Percentiles rank a stretch among this genome's conserved stretches.
phyloP scores from a whole-genome alignment of 2,113 vertebrate species.

The Fregata magnificens region DNA sequence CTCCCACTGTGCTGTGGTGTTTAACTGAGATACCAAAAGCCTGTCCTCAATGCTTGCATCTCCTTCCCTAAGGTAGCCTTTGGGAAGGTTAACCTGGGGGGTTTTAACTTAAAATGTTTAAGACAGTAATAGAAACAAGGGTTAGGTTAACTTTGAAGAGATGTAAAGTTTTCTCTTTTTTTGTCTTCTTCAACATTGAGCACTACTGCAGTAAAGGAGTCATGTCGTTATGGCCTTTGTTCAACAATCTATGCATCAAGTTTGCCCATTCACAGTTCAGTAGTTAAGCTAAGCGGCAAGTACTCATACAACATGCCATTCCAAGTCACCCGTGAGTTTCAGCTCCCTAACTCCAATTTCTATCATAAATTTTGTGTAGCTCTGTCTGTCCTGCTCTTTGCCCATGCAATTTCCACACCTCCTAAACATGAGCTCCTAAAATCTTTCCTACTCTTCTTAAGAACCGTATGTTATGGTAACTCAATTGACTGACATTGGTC shows the following conservation, averaged over 20 bases:
- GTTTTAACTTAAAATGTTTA: background rate
- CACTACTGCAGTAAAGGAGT: background rate
- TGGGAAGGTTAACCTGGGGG: background rate
- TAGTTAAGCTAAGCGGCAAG: background rate
- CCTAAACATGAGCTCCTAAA: background rate
- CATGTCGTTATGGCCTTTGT: background rate
- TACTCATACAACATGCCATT: background rate
- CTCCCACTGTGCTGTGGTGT: background rate
- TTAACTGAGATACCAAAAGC: background rate
- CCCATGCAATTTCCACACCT: background rate
- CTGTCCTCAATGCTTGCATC: accelerated
- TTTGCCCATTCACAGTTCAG: background rate
- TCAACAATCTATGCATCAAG: background rate
- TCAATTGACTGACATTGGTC: background rate
- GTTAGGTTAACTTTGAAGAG: background rate
- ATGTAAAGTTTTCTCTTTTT: background rate
- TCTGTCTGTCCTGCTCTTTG: background rate
- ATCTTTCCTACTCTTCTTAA: background rate
- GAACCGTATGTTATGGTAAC: accelerated
- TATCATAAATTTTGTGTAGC: background rate
- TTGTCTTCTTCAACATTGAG: background rate
- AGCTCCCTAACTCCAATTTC: background rate
- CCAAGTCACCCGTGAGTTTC: background rate
- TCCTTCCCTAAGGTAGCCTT: background rate
- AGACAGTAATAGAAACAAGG: background rate